Base-by-base conservation (phyloP, 2,888 invertebrate genomes). In the Dolichomitus sp. region DNA sequence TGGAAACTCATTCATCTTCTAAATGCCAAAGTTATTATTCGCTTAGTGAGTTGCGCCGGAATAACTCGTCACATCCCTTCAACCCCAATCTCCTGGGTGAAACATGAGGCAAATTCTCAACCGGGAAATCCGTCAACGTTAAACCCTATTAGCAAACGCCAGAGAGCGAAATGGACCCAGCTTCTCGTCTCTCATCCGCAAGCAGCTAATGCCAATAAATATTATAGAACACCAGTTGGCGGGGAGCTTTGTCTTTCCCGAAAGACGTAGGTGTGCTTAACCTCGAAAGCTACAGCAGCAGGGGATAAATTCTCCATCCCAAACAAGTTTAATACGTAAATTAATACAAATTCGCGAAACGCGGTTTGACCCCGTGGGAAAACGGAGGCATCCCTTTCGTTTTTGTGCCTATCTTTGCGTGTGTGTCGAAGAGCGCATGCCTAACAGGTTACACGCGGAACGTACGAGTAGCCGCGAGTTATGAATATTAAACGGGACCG, bases 81-180 rank as follows among this genome's bases (percentile, higher is more conserved):
- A 1, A 19, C 23, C 42, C 45, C 19, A 6, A n/a, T 6, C 42
- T 50, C 19, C 45, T 50, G 59, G 40, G 17, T 68, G 2, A 77
- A 69, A 17, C 61, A 19, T 48, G 23, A 65, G 23, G 69, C 42
- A 65, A 66, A 65, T 76, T 61, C 65, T 70, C 12, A 89, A 89
- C 89, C 88, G 86, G 86, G 75, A 90, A 75, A 91, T 91, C 88
- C 91, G 90, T 91, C 91, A 91, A 90, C 81, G 90, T 91, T 91
- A 88, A 89, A 91, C 88, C 91, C 90, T 87, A 91, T 91, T 91
- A 91, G 89, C 87, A 79, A 65, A 17, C 45, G 37, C 63, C 30
- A 45, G 33, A 23, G 37, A 54, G 45, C 54, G 57, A 0, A 59
- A 42, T n/a, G 17, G 14, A 12, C 37, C 81, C 80, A 80, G 84